Base-by-base conservation (phyloP, 2,888 invertebrate species). In the Apamea sordens region DNA sequence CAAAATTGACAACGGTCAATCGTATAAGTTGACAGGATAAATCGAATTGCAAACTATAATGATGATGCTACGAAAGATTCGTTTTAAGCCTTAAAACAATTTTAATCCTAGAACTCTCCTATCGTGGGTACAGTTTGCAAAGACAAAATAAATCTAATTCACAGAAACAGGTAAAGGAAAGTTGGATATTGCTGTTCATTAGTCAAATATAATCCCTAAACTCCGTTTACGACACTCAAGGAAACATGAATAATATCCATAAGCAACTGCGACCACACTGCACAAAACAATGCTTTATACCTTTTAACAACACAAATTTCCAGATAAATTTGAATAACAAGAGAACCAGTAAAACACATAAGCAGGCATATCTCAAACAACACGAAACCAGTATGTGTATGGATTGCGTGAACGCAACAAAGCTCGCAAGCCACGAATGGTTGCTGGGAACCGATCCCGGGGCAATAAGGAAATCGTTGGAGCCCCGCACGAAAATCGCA, bases 381-480 rank as follows among this genome's bases (percentile, higher is more conserved):
- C 65, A 77, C 28, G 50, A 74, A 84, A 87, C 74, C 63, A 75
- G 85, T 79, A 80, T 79, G 80, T 79, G 74, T 71, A 76, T 13
- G 72, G 79, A 84, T 88, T 90, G 90, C 90, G 88, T 90, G 94
- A 93, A 94, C 92, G 93, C 92, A 94, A 94, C 94, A 93, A 93
- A 93, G 92, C n/a, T 36, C 21, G 68, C 80, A 28, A 83, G 53
- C 44, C 85, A 69, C 76, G 90, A 90, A 91, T 91, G 91, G 91
- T 90, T 93, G 94, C 94, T 95, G 95, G 93, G 95, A 96, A 96
- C 91, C 89, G 89, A 94, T 94, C 94, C 93, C 87, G 53, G 74
- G 91, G 90, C 94, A 96, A 96, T 96, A 94, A 96, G 96, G 96
- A 96, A 96, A 96, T 94, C 91, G 94, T 94, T 93, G 91, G 91